Evolutionary conservation across 2,888 invertebrate genomes (phyloP).

Genomic region (Acrocyrtus sp.): DNA sequence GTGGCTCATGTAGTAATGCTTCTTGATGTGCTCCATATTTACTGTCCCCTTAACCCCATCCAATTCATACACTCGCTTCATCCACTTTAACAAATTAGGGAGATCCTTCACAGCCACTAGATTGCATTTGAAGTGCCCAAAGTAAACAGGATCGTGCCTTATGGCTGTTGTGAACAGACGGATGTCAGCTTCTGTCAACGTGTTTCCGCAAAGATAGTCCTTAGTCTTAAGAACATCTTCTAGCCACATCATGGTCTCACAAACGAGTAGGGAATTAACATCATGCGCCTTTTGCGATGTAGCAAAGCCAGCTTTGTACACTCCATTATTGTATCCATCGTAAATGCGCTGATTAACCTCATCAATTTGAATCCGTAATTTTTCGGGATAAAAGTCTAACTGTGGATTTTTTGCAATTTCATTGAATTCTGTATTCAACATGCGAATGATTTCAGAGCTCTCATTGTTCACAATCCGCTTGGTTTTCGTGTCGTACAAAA

Average conservation of each 20-base stretch:
- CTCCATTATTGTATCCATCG: conserved; percentile 56
- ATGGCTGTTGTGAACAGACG: conserved; percentile 52
- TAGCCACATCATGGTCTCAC: conserved; percentile 47
- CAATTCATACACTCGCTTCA: conserved; percentile 47
- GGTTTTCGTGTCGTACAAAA: conserved; percentile 59
- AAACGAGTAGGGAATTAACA: conserved; percentile 45
- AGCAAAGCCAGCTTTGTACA: conserved; percentile 60
- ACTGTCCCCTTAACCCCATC: conserved; percentile 49
- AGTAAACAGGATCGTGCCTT: conserved; percentile 58
- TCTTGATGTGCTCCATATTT: conserved; percentile 60
- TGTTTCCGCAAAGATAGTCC: conserved; percentile 46
- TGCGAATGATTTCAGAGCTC: conserved; percentile 58
- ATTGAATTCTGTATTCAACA: conserved; percentile 57
- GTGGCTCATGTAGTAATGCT: conserved; percentile 58
- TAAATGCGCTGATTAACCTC: conserved; percentile 50
- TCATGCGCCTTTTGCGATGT: conserved; percentile 51
- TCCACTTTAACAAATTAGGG: conserved; percentile 45
- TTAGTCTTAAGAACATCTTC: conserved; percentile 42
- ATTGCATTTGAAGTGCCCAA: conserved; percentile 60
- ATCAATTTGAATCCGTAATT: conserved; percentile 42
- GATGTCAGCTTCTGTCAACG: conserved; percentile 57
- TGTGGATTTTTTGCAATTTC: conserved; percentile 49
- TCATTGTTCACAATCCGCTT: conserved; percentile 59
- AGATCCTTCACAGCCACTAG: conserved; percentile 49
- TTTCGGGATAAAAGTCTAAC: conserved; percentile 50